These are phyloP conservation scores for Asobara japonica DNA, from an alignment of 1,140 invertebrate genomes.

Conservation along the genomic window DNA sequence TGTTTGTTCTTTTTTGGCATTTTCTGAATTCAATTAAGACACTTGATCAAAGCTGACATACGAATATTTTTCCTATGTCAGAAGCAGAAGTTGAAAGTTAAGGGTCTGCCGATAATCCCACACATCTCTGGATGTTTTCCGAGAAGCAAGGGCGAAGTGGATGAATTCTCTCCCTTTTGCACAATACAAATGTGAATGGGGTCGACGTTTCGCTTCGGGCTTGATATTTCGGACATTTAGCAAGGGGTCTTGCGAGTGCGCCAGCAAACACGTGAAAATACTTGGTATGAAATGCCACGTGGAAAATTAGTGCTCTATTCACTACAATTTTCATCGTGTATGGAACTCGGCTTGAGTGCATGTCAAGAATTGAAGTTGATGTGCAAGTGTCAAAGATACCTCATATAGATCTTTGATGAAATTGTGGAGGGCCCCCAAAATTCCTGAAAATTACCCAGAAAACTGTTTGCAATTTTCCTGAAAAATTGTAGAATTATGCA, in stretches of 20 bases:
- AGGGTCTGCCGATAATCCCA: constrained; percentile 15
- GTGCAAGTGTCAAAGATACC: too few species aligned
- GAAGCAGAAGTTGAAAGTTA: background rate
- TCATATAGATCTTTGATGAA: too few species aligned
- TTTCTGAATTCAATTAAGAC: constrained; percentile 2
- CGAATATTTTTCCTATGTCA: background rate
- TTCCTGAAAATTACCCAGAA: too few species aligned
- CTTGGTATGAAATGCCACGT: background rate
- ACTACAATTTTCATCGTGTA: background rate
- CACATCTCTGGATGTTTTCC: constrained; percentile 22
- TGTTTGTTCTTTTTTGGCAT: too few species aligned
- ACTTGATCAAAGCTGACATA: background rate
- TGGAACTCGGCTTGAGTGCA: too few species aligned
- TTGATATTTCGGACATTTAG: background rate
- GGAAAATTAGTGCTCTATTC: background rate
- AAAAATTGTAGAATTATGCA: too few species aligned
- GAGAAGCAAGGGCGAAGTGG: constrained; percentile 16
- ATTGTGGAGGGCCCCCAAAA: too few species aligned
- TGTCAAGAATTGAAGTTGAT: too few species aligned
- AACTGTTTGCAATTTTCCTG: too few species aligned
- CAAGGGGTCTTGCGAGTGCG: background rate
- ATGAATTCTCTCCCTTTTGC: background rate
- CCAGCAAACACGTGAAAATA: background rate
- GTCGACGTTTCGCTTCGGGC: background rate
- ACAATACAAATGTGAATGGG: background rate